Base-by-base conservation (phyloP, 2,888 invertebrate genomes). In the Pyrgus malvae region DNA sequence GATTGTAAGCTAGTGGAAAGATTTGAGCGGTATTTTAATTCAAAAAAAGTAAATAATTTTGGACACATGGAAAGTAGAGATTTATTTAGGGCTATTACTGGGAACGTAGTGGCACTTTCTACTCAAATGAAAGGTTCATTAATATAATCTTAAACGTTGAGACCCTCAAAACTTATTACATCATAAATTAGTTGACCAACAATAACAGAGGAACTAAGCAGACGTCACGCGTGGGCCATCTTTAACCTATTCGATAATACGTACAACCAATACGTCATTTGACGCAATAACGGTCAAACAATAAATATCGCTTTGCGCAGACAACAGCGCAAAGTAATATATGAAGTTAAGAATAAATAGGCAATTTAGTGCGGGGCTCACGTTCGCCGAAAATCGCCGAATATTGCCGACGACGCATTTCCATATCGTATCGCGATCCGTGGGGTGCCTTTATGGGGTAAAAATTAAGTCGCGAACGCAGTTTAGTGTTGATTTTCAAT, bases 281-380 rank as follows among this genome's bases (percentile, higher is more conserved):
- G 83, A 82, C 78, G 90, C 85, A 90, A 88, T 90, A 89, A 90
- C 84, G 87, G 89, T 82, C 87, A 83, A 85, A 85, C 88, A 78
- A 90, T 90, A 90, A 90, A 90, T 90, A 89, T 87, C 80, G 83
- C 81, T 90, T 90, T 88, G 86, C 84, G 80, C 87, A 90, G 90
- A 90, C 90, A 90, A 88, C 89, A 87, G 83, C 88, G 85, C 83
- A 88, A 87, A 88, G 90, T 90, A 90, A 91, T 91, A 90, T 90
- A 90, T 90, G 91, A 90, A 90, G 89, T 90, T 84, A 88, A 87
- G 90, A 89, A 90, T 91, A 91, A 91, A 91, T 89, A 91, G 91
- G 90, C 90, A 85, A 90, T 90, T 91, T 88, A 83, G 85, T 82
- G 76, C 75, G 80, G 77, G 75, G 73, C 88, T 75, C 91, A 91